These are phyloP conservation scores for Tenebrio molitor DNA, from an alignment of 1,140 invertebrate species.

Conservation along the genomic window DNA sequence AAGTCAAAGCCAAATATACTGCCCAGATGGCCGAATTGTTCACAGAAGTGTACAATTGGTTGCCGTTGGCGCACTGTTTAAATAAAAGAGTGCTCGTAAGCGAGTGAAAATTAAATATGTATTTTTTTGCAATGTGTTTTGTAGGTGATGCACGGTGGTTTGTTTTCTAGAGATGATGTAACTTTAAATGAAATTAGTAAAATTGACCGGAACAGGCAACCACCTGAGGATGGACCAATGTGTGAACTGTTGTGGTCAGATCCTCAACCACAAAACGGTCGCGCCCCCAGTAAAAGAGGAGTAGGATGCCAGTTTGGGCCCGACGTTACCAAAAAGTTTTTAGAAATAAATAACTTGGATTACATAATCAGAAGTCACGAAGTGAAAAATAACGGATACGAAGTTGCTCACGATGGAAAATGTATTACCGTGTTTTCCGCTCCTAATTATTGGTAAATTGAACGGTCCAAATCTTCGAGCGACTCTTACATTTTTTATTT, in stretches of 20 bases:
- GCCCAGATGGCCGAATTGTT: slow-evolving; percentile 96
- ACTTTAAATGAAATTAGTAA: slow-evolving; percentile 91
- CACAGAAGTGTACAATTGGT: slow-evolving; percentile 98
- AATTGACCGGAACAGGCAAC: slow-evolving; percentile 93
- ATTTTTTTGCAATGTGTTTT: slow-evolving; percentile 34
- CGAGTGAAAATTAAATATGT: background rate
- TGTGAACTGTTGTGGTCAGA: slow-evolving; percentile 99
- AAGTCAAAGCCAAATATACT: slow-evolving; percentile 96
- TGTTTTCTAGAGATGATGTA: slow-evolving; percentile 92
- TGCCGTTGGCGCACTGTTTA: slow-evolving; percentile 96
- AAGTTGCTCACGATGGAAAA: slow-evolving; percentile 93
- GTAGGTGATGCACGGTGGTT: slow-evolving; percentile 93
- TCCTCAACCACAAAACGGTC: slow-evolving; percentile 89
- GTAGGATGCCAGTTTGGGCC: slow-evolving; percentile 99
- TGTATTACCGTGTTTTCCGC: slow-evolving; percentile 98
- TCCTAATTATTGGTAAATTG: slow-evolving; percentile 95
- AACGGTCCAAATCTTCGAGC: background rate
- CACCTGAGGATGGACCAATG: slow-evolving; percentile 97
- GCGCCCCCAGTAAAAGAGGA: slow-evolving; percentile 94
- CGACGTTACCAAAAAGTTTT: slow-evolving; percentile 93
- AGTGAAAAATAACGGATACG: slow-evolving; percentile 97
- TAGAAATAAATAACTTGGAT: slow-evolving; percentile 88
- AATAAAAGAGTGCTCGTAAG: slow-evolving; percentile 91
- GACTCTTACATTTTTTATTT: slow-evolving; percentile 63
- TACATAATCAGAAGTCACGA: slow-evolving; percentile 98